Percentiles rank a stretch among this genome's conserved stretches.
Conservation (phyloP, 2,797 vertebrate genomes). For the Poeciliopsis paucimaculata region DNA sequence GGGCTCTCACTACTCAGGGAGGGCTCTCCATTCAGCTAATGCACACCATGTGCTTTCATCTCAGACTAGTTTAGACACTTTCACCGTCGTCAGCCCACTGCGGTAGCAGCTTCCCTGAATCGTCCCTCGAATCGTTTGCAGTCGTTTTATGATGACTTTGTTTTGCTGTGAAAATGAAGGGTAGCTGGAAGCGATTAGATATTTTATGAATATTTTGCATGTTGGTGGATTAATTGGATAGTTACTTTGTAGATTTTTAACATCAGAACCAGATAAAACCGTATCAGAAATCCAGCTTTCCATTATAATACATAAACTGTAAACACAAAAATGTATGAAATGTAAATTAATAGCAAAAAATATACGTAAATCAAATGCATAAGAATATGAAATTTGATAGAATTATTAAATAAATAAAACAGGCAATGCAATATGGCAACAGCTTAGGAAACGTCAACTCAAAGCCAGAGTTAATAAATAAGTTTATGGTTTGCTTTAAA, state of each 20-base stretch:
- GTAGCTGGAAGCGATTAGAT: neutral
- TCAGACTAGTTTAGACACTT: neutral
- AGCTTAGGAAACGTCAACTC: neutral
- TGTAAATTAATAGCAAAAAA: neutral
- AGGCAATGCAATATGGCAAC: neutral
- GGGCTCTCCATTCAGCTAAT: constrained; percentile 28
- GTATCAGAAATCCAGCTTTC: neutral
- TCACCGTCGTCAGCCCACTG: neutral
- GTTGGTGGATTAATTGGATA: neutral
- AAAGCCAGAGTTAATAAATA: neutral
- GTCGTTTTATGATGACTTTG: neutral
- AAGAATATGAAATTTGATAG: neutral
- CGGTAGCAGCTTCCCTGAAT: neutral
- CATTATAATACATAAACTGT: neutral
- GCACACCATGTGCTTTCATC: neutral
- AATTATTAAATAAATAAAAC: neutral
- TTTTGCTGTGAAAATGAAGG: neutral
- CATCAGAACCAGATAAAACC: neutral
- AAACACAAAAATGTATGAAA: neutral
- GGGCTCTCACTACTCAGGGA: constrained; percentile 85
- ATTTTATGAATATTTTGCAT: neutral
- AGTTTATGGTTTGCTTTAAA: neutral
- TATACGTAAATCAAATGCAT: neutral
- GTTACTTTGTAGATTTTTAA: neutral
- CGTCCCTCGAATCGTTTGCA: neutral